Percentiles rank a stretch among this genome's conserved stretches.
Evolutionary conservation across 2,888 invertebrate genomes (phyloP).

Genomic region (Antheraea yamamai): DNA sequence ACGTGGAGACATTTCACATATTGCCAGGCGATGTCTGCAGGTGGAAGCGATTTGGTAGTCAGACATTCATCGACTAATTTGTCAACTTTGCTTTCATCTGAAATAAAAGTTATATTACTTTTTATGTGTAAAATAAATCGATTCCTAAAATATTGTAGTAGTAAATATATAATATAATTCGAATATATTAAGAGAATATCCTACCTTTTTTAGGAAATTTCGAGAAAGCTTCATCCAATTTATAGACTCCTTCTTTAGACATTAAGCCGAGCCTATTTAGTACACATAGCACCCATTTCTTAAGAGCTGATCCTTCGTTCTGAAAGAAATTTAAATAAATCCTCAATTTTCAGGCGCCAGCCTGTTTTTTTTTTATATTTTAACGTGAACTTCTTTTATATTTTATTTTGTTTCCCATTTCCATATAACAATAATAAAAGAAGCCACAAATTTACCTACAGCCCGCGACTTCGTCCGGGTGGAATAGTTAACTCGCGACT

Average conservation of each 20-base stretch:
- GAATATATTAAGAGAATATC: background rate
- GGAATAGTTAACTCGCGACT: too few species aligned
- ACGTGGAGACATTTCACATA: conserved; percentile 48
- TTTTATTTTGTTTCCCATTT: too few species aligned
- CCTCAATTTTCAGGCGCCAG: background rate
- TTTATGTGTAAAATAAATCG: background rate
- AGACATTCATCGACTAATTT: conserved; percentile 48
- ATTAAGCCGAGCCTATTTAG: conserved; percentile 48
- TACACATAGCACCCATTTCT: conserved; percentile 53
- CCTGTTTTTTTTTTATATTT: too few species aligned
- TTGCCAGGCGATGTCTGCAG: conserved; percentile 49
- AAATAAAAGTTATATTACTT: conserved; percentile 29
- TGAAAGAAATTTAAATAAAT: conserved; percentile 27
- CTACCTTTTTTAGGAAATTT: conserved; percentile 41
- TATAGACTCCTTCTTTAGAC: conserved; percentile 53
- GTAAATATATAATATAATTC: too few species aligned
- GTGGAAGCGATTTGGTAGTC: conserved; percentile 32
- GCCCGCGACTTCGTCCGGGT: too few species aligned
- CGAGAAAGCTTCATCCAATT: conserved; percentile 46
- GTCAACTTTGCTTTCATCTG: conserved; percentile 44
- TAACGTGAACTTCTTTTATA: too few species aligned
- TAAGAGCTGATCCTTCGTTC: conserved; percentile 34
- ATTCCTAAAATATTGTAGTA: background rate
- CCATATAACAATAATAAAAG: too few species aligned
- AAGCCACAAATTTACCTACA: too few species aligned